These are phyloP conservation scores for Papilio demoleus DNA, from an alignment of 2,888 invertebrate species.

Conservation along the genomic window DNA sequence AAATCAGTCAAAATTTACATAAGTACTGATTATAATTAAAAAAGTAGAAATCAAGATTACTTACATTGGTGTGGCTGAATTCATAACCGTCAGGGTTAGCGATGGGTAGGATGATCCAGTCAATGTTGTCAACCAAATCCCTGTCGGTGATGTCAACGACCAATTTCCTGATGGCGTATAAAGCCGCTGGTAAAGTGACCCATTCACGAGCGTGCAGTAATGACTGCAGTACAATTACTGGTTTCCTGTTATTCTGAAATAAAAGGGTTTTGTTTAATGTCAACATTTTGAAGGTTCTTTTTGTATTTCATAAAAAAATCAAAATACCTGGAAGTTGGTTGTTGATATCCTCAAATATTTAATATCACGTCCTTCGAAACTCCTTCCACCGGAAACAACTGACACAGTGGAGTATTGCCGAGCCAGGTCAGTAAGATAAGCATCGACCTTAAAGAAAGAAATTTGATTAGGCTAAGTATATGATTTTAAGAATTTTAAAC, in stretches of 20 bases:
- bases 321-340: slow-evolving; percentile 67
- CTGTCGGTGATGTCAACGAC: slow-evolving; percentile 82
- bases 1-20: too few relatives aligned
- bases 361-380: slow-evolving; percentile 82
- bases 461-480: not conserved
- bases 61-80: slow-evolving; percentile 76
- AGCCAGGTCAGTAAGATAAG: slow-evolving; percentile 63
- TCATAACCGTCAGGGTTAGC: slow-evolving; percentile 90
- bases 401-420: slow-evolving; percentile 58
- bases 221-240: slow-evolving; percentile 83
- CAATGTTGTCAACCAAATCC: slow-evolving; percentile 83
- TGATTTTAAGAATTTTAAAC: too few relatives aligned
- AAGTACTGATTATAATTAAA: not conserved
- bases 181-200: slow-evolving; percentile 86
- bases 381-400: slow-evolving; percentile 75
- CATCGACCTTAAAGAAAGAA: slow-evolving; percentile 59
- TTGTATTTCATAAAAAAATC: not conserved
- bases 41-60: slow-evolving; percentile 46
- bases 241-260: slow-evolving; percentile 70
- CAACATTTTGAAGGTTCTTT: too few relatives aligned
- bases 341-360: slow-evolving; percentile 84
- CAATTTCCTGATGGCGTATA: slow-evolving; percentile 86
- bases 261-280: not conserved
- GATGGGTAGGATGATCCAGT: slow-evolving; percentile 87
- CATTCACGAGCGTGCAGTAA: slow-evolving; percentile 88